Evolutionary conservation across 1,140 invertebrate species (phyloP), one percentile per base, ranked within the genome.

Genomic region (Leptopilina boulardi): DNA sequence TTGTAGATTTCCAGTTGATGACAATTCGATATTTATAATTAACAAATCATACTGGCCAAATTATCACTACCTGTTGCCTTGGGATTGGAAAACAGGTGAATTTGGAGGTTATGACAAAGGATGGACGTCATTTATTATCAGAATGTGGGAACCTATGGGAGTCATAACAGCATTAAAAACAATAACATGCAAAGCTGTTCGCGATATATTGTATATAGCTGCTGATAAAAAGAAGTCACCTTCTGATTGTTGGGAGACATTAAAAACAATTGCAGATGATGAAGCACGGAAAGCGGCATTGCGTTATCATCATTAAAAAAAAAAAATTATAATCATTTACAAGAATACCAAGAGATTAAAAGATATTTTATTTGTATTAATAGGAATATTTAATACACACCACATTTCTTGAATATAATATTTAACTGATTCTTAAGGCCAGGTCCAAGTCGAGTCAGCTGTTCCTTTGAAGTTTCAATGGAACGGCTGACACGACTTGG

Each of bases 11-110:
- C 94, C 95, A 0, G 91, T 92, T 0, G 94, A 96, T 78, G 94
- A 94, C 1, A 95, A 95, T 82, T 89, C 93, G 34, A 93, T 96
- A 4, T 96, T 96, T 82, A 86, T 96, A 41, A 80, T 96, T 0
- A 93, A 91, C 0, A 95, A 95, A 83, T 94, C 93, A 1, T 94
- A 94, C 80, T 96, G 95, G 96, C 92, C 93, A 0, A 93, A 95
- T 72, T 97, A 96, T 79, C 96, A 97, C 81, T 96, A 97, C 78
- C 81, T 96, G 2, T 83, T 95, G 3, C 94, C 95, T 0, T 94
- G 93, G 90, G 96, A 97, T 78, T 96, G 95, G 87, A 95, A 95
- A 84, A 94, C 92, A 15, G 94, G 94, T 9, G 96, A 97, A 89
- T 96, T 93, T 74, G 95, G 96, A 0, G 92, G 92, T 38, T 97